Evolutionary conservation across 2,113 vertebrate genomes (phyloP).

Genomic region (Pygoscelis adeliae): DNA sequence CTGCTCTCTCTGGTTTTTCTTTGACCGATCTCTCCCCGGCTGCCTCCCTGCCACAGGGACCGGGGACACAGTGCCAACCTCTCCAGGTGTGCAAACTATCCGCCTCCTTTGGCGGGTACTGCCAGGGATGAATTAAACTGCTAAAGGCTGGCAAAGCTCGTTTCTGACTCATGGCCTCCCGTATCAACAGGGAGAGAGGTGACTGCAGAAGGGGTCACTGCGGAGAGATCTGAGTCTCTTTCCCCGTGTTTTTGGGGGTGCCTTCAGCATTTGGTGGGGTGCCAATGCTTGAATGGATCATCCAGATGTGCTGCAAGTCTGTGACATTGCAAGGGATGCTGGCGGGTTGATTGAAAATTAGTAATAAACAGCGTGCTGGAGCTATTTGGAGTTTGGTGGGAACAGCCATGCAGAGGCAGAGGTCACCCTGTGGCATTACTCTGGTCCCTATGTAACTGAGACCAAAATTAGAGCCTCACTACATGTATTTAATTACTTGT

Average conservation of each 20-base stretch:
- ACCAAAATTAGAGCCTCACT: not conserved
- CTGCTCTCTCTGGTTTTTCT: not conserved
- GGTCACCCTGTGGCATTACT: not conserved
- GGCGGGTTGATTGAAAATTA: not conserved
- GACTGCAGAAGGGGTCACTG: not conserved
- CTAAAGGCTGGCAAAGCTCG: constrained; percentile 53
- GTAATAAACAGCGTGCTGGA: not conserved
- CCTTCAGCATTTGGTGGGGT: not conserved
- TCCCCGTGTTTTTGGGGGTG: not conserved
- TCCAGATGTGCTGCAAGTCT: not conserved
- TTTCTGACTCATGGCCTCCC: constrained; percentile 30
- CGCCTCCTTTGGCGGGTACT: constrained; percentile 63
- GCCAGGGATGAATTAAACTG: constrained; percentile 47
- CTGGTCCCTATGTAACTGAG: not conserved
- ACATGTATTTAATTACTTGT: not conserved
- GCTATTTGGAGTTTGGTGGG: not conserved
- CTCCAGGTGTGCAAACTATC: constrained; percentile 74
- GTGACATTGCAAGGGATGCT: not conserved
- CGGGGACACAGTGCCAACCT: constrained; percentile 2
- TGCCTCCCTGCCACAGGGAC: not conserved
- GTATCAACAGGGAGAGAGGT: not conserved
- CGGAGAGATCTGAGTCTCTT: not conserved
- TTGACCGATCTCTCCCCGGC: not conserved
- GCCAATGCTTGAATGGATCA: not conserved
- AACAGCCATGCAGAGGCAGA: not conserved